A percentile compares a stretch with the other conserved stretches of the same genome.
Evolutionary conservation across 2,888 invertebrate species (phyloP).

Genomic region (Sphaerophoria taeniata): DNA sequence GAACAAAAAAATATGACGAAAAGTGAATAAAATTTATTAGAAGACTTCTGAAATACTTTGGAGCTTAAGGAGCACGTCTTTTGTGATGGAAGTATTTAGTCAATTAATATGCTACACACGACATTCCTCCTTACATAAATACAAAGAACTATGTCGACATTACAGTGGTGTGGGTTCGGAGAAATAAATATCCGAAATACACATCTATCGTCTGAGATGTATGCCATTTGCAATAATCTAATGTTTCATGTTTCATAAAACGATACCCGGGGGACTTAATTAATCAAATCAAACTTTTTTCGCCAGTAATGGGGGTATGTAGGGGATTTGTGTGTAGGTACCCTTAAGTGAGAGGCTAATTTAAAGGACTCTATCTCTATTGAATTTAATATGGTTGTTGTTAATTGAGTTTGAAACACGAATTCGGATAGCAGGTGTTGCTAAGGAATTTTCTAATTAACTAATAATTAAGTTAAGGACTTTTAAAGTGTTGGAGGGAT

Average conservation of each 20-base stretch:
- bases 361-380: not conserved
- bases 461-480: too few species aligned
- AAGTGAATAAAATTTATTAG: not conserved
- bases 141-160: not conserved
- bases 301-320: not conserved
- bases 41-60: not conserved
- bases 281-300: constrained; percentile 51
- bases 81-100: not conserved
- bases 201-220: constrained; percentile 24
- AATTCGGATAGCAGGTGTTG: too few species aligned
- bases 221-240: constrained; percentile 42
- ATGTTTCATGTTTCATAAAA: constrained; percentile 37
- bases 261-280: constrained; percentile 40
- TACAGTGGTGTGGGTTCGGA: constrained; percentile 17
- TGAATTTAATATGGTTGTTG: too few species aligned
- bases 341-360: not conserved
- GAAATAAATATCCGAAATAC: constrained; percentile 20
- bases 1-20: not conserved
- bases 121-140: not conserved
- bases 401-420: too few species aligned
- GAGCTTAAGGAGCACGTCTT: not conserved
- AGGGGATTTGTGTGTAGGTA: too few species aligned
- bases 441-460: too few species aligned
- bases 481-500: too few species aligned
- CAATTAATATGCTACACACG: constrained; percentile 59